Evolutionary conservation across 2,888 invertebrate species (phyloP).

Genomic region (Orchesellides sinensis): DNA sequence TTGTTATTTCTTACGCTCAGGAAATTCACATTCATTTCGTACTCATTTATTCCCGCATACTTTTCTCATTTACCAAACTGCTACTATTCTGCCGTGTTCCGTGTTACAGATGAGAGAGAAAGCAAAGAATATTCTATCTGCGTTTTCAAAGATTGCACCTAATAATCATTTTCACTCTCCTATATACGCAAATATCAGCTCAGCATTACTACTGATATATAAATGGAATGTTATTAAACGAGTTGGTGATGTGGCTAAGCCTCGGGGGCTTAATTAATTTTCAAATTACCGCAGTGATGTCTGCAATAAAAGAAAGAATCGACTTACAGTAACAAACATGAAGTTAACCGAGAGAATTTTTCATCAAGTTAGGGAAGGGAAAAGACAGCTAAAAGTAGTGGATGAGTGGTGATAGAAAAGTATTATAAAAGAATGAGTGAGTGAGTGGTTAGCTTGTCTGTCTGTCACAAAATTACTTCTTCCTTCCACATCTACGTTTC

Average conservation of each 20-base stretch:
- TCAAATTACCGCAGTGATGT: conserved; percentile 58
- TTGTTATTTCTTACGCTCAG: too few relatives aligned
- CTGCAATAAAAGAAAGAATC: conserved; percentile 55
- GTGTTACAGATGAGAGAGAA: too few relatives aligned
- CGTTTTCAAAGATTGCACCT: not conserved
- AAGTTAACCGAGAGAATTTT: conserved; percentile 48
- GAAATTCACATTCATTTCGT: too few relatives aligned
- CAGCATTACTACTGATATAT: not conserved
- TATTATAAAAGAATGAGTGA: conserved; percentile 53
- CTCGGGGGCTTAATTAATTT: conserved; percentile 64
- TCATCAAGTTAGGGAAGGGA: conserved; percentile 32
- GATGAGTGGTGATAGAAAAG: conserved; percentile 53
- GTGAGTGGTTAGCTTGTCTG: conserved; percentile 48
- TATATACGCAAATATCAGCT: conserved; percentile 9
- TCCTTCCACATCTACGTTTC: conserved; percentile 40
- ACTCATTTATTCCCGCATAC: too few relatives aligned
- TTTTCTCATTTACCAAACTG: too few relatives aligned
- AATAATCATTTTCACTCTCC: conserved; percentile 40
- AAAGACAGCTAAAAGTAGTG: conserved; percentile 35
- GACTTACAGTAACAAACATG: conserved; percentile 32
- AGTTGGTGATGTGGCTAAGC: conserved; percentile 58
- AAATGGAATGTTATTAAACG: conserved; percentile 63
- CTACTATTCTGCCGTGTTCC: too few relatives aligned
- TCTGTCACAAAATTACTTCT: conserved; percentile 63
- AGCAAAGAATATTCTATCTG: not conserved